Conservation (phyloP, 2,113 vertebrate genomes). For the Mesembrinibis cayennensis region DNA sequence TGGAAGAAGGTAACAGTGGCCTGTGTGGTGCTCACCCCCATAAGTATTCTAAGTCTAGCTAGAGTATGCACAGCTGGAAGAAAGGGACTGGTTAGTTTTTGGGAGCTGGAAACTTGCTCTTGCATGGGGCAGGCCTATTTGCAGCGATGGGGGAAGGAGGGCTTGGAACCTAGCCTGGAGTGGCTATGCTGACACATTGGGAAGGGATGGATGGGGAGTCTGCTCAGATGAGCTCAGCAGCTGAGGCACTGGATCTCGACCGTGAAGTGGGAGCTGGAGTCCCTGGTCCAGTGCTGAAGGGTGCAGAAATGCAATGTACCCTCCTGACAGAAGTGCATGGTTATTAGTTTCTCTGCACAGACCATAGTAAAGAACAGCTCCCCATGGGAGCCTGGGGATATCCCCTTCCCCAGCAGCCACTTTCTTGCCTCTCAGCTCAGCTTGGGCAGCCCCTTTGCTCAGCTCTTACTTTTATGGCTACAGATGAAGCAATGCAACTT, state of each 20-base stretch:
- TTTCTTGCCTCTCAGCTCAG: not conserved
- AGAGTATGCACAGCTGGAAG: not conserved
- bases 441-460: not conserved
- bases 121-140: not conserved
- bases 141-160: not conserved
- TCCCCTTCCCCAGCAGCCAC: not conserved
- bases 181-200: not conserved
- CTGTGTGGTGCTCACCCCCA: not conserved
- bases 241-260: not conserved
- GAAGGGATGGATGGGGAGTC: not conserved
- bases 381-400: not conserved
- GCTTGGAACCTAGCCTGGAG: not conserved
- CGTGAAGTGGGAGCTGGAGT: not conserved
- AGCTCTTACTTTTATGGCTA: not conserved
- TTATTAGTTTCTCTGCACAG: not conserved
- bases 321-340: not conserved
- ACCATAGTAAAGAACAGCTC: not conserved
- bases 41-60: not conserved
- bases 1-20: not conserved
- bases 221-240: not conserved
- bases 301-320: fast-evolving
- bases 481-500: not conserved
- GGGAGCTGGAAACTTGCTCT: not conserved
- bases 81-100: not conserved
- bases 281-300: not conserved